phyloP scores from a whole-genome alignment of 2,888 invertebrate species.

The Neoaliturus tenellus region DNA sequence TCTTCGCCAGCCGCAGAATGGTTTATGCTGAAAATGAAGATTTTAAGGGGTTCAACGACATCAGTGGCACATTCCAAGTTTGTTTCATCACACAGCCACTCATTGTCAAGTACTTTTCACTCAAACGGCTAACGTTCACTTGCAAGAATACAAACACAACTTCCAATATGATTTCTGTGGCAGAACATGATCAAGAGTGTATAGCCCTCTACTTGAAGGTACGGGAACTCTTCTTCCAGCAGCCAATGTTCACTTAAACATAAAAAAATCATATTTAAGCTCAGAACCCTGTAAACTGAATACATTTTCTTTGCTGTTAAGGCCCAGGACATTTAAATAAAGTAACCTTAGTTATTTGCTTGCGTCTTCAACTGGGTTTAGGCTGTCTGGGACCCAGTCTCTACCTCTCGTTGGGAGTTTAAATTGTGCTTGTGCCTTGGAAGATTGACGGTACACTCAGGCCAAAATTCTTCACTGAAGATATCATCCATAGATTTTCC shows the following conservation, averaged over 20 bases:
- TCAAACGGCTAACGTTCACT: background rate
- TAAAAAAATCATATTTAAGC: background rate
- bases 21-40: background rate
- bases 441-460: background rate
- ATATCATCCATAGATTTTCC: background rate
- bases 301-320: conserved; percentile 16
- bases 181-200: background rate
- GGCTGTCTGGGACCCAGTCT: background rate
- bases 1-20: conserved; percentile 2
- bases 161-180: conserved; percentile 14
- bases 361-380: background rate
- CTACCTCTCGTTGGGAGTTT: background rate
- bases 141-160: background rate
- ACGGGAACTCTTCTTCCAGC: background rate
- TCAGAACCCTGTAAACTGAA: background rate
- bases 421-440: background rate
- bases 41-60: background rate
- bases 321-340: background rate
- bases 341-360: background rate
- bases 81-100: background rate
- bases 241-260: conserved; percentile 36
- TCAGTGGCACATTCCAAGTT: background rate
- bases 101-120: background rate
- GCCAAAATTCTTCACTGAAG: background rate
- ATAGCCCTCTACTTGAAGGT: background rate